Evolutionary conservation across 2,888 invertebrate genomes (phyloP), one percentile per base, ranked within the genome.

Genomic region (Bedellia somnulentella): DNA sequence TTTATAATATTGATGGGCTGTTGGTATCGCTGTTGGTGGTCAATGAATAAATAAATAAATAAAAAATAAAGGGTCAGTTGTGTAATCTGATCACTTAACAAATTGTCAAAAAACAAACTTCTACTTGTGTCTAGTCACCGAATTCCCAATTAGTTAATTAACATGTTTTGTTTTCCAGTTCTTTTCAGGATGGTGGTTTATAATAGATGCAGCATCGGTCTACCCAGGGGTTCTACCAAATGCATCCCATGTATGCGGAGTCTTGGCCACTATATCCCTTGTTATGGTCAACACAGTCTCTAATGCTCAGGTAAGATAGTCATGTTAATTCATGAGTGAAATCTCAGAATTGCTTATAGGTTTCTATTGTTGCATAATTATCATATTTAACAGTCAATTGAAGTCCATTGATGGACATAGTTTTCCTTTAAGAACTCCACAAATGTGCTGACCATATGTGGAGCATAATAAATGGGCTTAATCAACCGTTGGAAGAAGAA

Each of bases 201-300:
- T 96, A 37, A 96, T 99, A 45, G 98, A 98, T 75, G 92, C 94
- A 5, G 87, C 92, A 33, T 85, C 92, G 0, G 84, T 85, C 12
- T 87, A 89, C 49, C 82, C 85, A 0, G 73, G 78, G 18, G 78
- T 87, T 68, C 67, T 96, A 60, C 78, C 78, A 5, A 82, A 86
- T 42, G 89, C 92, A 0, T 91, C 93, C 43, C 91, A 97, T 51
- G 85, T 95, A 32, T 95, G 96, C 52, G 99, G 98, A 5, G 88
- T 96, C 28, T 86, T 97, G 58, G 93, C 93, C 12, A 96, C 97
- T 1, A 46, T 99, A 32, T 95, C 97, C 10, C 81, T 99, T 35
- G 83, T 98, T 42, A 96, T 99, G 97, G 90, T 99, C 18, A 99
- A 99, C 66, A 87, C 93, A 1, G 94, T 99, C 1, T 91, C 95